These are phyloP conservation scores for Drosophila virilis DNA, from an alignment of 1,140 invertebrate genomes.

Conservation along the genomic window DNA sequence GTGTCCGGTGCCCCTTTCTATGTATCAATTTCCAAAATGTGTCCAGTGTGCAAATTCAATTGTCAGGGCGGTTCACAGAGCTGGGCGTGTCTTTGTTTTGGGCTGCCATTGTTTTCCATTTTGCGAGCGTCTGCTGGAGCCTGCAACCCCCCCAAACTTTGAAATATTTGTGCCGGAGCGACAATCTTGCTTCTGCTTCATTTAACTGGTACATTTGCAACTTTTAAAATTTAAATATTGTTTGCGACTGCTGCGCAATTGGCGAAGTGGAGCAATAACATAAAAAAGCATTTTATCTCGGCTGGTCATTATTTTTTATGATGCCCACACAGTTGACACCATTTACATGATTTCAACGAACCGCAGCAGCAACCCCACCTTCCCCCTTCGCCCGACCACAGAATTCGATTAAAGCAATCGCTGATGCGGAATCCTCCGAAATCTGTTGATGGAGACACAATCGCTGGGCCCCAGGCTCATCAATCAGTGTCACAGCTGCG, in stretches of 20 bases:
- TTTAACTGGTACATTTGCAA: conserved; percentile 74
- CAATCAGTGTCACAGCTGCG: conserved; percentile 69
- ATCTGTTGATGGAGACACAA: conserved; percentile 39
- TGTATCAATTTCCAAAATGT: conserved; percentile 77
- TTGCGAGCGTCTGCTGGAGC: conserved; percentile 16
- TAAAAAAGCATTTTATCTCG: conserved; percentile 76
- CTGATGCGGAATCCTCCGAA: conserved; percentile 61
- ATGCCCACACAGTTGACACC: conserved; percentile 64
- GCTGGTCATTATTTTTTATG: conserved; percentile 76
- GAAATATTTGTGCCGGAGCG: conserved; percentile 37
- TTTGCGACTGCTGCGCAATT: conserved; percentile 58
- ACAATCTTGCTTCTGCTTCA: conserved; percentile 83
- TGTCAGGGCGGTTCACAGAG: conserved; percentile 54
- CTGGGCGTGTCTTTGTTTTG: conserved; percentile 18
- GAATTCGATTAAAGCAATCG: conserved; percentile 72
- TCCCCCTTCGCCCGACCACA: neutral
- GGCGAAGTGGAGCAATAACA: conserved; percentile 69
- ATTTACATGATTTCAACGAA: conserved; percentile 59
- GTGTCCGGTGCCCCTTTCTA: conserved; percentile 14
- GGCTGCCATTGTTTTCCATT: conserved; percentile 34
- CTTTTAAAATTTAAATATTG: conserved; percentile 81
- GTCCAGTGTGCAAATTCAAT: conserved; percentile 70
- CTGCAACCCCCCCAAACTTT: conserved; percentile 9
- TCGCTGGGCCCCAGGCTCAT: conserved; percentile 20
- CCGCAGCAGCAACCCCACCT: conserved; percentile 8